phyloP scores from a whole-genome alignment of 2,113 vertebrate genomes.

The Ammodytes marinus region DNA sequence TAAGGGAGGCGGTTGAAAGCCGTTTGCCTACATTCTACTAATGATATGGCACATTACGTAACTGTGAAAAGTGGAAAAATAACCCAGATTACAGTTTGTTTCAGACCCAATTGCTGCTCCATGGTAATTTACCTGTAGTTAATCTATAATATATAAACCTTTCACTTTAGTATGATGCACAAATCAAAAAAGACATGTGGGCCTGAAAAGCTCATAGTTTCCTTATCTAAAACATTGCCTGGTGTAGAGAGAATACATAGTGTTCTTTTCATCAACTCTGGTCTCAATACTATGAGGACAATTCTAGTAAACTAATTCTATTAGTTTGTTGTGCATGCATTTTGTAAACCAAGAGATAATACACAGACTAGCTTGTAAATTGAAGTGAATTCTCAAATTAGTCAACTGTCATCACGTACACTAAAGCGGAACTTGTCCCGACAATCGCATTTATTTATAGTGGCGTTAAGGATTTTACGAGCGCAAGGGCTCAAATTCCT shows the following conservation, averaged over 20 bases:
- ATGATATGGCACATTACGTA: neutral
- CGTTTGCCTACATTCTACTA: conserved; percentile 1
- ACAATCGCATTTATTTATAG: conserved; percentile 5
- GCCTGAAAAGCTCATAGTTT: neutral
- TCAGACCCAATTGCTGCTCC: neutral
- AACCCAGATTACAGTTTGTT: conserved; percentile 26
- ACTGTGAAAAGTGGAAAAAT: conserved; percentile 22
- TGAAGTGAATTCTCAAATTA: conserved; percentile 3
- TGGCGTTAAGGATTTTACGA: neutral
- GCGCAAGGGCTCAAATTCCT: too few relatives aligned
- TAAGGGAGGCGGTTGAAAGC: neutral
- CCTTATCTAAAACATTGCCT: conserved; percentile 38
- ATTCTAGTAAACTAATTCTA: too few relatives aligned
- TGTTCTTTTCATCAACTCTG: conserved; percentile 36
- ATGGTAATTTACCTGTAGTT: conserved; percentile 32
- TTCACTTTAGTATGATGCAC: neutral
- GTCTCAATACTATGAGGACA: conserved; percentile 23
- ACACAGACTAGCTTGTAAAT: neutral
- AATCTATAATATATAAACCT: conserved; percentile 14
- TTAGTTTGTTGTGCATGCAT: neutral
- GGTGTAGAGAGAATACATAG: conserved; percentile 43
- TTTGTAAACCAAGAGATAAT: conserved; percentile 14
- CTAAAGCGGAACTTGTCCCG: neutral
- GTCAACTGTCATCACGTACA: conserved; percentile 35
- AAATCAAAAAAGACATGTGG: conserved; percentile 13